Conservation (phyloP, 2,113 vertebrate species). For the Microcebus murinus region DNA sequence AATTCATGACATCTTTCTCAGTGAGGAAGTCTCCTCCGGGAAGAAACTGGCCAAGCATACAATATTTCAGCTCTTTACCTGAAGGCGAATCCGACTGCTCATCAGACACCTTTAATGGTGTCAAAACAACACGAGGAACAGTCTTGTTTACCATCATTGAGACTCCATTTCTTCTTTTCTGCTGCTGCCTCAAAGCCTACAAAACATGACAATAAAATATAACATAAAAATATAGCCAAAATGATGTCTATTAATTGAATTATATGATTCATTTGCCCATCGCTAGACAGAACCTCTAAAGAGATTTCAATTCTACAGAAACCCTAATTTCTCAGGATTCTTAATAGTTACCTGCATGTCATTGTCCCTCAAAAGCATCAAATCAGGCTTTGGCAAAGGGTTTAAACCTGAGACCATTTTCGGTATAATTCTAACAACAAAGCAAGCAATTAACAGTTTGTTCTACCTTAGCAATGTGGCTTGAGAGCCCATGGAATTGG, state of each 20-base stretch:
- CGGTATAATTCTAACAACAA: conserved; percentile 84
- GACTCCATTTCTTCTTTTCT: conserved; percentile 93
- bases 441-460: conserved; percentile 81
- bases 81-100: conserved; percentile 92
- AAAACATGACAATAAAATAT: conserved; percentile 85
- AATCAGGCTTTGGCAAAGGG: conserved; percentile 76
- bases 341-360: conserved; percentile 74
- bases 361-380: conserved; percentile 81
- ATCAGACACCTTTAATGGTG: conserved; percentile 92
- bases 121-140: conserved; percentile 92
- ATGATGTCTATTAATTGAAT: conserved; percentile 79
- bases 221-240: conserved; percentile 81
- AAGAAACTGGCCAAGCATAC: conserved; percentile 54
- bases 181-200: conserved; percentile 92
- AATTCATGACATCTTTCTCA: conserved; percentile 61
- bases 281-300: conserved; percentile 73
- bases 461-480: conserved; percentile 83
- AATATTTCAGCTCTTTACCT: conserved; percentile 87
- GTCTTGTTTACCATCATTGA: conserved; percentile 95
- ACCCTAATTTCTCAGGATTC: conserved; percentile 79
- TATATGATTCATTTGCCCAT: conserved; percentile 80
- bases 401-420: conserved; percentile 80
- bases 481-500: conserved; percentile 81
- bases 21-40: conserved; percentile 71
- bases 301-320: conserved; percentile 77